Evolutionary conservation across 2,113 vertebrate genomes (phyloP).

Genomic region (Sphyrna mokarran): DNA sequence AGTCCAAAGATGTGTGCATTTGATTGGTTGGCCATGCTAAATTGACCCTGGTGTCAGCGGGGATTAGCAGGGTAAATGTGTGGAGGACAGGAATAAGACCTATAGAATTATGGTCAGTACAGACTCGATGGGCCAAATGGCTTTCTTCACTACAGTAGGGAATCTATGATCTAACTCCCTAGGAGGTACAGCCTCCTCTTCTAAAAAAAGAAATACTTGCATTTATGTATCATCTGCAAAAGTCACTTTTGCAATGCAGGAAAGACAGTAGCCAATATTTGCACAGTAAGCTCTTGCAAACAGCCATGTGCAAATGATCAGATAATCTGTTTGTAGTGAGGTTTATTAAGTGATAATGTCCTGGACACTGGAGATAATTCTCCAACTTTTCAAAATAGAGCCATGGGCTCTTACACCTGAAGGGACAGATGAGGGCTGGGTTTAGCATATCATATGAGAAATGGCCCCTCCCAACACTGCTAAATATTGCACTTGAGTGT

Average conservation of each 20-base stretch:
- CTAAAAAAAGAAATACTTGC: not conserved
- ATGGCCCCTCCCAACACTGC: not conserved
- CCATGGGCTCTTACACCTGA: not conserved
- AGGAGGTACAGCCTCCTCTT: not conserved
- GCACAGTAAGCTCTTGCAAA: too few species aligned
- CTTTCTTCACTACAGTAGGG: too few species aligned
- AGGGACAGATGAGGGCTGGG: not conserved
- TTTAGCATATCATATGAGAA: not conserved
- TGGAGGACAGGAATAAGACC: too few species aligned
- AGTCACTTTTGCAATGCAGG: too few species aligned
- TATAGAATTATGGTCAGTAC: too few species aligned
- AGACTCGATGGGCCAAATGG: too few species aligned
- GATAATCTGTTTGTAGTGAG: not conserved
- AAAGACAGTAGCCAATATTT: too few species aligned
- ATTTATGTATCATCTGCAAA: not conserved
- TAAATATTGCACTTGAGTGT: not conserved
- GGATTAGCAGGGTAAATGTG: too few species aligned
- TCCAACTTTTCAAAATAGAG: not conserved
- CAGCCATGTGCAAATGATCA: not conserved
- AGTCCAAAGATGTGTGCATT: too few species aligned
- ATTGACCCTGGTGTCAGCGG: too few species aligned
- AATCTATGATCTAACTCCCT: not conserved
- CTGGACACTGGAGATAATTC: not conserved
- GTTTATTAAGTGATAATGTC: not conserved
- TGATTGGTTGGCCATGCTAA: too few species aligned